Base-by-base conservation (phyloP, 2,113 vertebrate genomes). In the Orthonyx spaldingii region DNA sequence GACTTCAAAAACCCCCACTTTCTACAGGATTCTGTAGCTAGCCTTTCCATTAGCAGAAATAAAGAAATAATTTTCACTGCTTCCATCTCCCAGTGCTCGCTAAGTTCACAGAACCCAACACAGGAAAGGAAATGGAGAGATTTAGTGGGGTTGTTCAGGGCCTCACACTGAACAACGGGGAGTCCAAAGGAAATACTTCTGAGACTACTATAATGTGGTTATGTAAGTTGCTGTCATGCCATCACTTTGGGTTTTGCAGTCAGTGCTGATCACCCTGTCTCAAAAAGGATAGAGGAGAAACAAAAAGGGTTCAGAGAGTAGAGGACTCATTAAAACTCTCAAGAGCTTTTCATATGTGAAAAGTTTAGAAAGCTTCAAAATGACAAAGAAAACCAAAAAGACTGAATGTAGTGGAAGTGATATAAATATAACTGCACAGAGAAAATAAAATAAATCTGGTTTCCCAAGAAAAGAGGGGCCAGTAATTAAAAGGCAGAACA, bases 401-500 rank as follows among this genome's bases (percentile, higher is more conserved):
- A 41, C 42, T 33, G 84, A 86, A 71, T 56, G 13, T 10, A 63
- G 32, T 50, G 53, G 79, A 90, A 90, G n/a, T 75, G 71, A 84
- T 84, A 71, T 13, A 93, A 93, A 94, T 47, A 42, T 22, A 90
- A 64, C 76, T 64, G 64, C 60, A 64, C 13, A 49, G 82, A 71
- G 47, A 81, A 96, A 96, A 86, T 39, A 89, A 93, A 93, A 57
- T 66, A 90, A 91, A 74, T 44, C 49, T 91, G 89, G 78, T 65
- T 78, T 92, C 83, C 47, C 44, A 80, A 74, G 75, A 92, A 94
- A 91, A 85, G 50, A 90, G 64, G 78, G 44, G 75, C 80, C 35
- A 81, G 28, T 75, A 59, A 88, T 83, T 94, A 88, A 93, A 93
- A 88, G 79, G 71, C 60, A 88, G 66, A 90, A 84, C 41, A 81